Base-by-base conservation (phyloP, 2,113 vertebrate genomes). In the Riparia riparia region DNA sequence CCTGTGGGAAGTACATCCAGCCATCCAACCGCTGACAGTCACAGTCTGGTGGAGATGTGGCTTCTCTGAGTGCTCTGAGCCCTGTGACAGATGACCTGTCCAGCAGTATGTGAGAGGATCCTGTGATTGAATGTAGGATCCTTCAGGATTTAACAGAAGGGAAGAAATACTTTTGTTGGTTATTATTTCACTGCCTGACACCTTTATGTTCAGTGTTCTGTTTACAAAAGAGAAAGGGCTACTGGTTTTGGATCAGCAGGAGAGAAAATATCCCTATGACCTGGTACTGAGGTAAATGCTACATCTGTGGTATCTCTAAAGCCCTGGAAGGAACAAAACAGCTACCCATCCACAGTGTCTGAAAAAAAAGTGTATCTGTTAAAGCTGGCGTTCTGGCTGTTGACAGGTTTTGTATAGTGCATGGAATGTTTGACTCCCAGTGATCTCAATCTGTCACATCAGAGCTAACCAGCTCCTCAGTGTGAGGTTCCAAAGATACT, bases 361-460 rank as follows among this genome's bases (percentile, higher is more conserved):
- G 79, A 65, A 50, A 60, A 61, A 65, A 50, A 60, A 61, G 47
- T 31, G n/a, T 70, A 64, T 66, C 82, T 57, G 57, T 51, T 82
- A 37, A 70, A 92, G 86, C 71, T 90, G 82, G 42, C 7, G 8
- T 85, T 77, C 53, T 58, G 71, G 82, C 60, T 78, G 50, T 47
- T 84, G 93, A 77, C 63, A 82, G 37, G 41, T 86, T 95, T 83
- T 58, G 69, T 78, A 50, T 29, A 81, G 63, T 61, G 25, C 8
- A 4, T 53, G 42, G 37, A 73, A 83, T 41, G 32, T 92, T 70
- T 88, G 82, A 82, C 64, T 93, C 47, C 34, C 29, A 7, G 71
- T 81, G 82, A 89, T 92, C 94, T 90, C 82, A 92, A 70, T 90
- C 86, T 93, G 93, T 95, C 95, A 93, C 80, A 83, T 90, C 60